Evolutionary conservation across 2,797 vertebrate genomes (phyloP).

Genomic region (Telmatherina bonti): DNA sequence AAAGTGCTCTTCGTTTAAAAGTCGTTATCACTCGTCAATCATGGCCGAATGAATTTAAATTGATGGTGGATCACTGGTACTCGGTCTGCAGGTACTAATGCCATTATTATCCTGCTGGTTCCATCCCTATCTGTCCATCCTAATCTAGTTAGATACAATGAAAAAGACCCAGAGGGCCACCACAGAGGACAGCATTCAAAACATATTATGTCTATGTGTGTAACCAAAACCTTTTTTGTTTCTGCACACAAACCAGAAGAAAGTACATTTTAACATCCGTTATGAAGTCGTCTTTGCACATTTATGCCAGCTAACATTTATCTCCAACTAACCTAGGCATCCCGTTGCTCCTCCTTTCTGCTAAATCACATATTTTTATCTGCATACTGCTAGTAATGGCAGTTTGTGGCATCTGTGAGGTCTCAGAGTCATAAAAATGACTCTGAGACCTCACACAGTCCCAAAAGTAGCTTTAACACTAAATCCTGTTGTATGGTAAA

Average conservation of each 20-base stretch:
- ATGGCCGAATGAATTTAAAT: slow-evolving; percentile 67
- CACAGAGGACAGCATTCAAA: slow-evolving; percentile 39
- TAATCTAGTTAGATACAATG: slow-evolving; percentile 72
- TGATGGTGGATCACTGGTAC: slow-evolving; percentile 63
- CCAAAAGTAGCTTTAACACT: slow-evolving; percentile 1
- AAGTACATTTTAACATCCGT: not conserved
- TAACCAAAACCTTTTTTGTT: slow-evolving; percentile 13
- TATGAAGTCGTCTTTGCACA: not conserved
- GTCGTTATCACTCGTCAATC: slow-evolving; percentile 81
- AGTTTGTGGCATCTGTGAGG: slow-evolving; percentile 64
- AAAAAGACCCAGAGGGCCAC: slow-evolving; percentile 54
- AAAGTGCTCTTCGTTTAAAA: slow-evolving; percentile 78
- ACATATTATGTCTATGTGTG: slow-evolving; percentile 13
- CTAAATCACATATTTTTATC: slow-evolving; percentile 39
- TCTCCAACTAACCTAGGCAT: too few relatives aligned
- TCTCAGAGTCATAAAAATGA: slow-evolving; percentile 37
- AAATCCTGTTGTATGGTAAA: not conserved
- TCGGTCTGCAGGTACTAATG: slow-evolving; percentile 76
- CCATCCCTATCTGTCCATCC: slow-evolving; percentile 71
- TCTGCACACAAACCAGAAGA: slow-evolving; percentile 3
- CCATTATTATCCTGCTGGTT: slow-evolving; percentile 66
- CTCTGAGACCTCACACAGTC: slow-evolving; percentile 11
- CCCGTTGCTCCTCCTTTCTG: slow-evolving; percentile 31
- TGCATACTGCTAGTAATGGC: slow-evolving; percentile 42
- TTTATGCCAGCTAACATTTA: not conserved